These are phyloP conservation scores for Miniopterus natalensis DNA, from an alignment of 2,113 vertebrate genomes.

Conservation along the genomic window DNA sequence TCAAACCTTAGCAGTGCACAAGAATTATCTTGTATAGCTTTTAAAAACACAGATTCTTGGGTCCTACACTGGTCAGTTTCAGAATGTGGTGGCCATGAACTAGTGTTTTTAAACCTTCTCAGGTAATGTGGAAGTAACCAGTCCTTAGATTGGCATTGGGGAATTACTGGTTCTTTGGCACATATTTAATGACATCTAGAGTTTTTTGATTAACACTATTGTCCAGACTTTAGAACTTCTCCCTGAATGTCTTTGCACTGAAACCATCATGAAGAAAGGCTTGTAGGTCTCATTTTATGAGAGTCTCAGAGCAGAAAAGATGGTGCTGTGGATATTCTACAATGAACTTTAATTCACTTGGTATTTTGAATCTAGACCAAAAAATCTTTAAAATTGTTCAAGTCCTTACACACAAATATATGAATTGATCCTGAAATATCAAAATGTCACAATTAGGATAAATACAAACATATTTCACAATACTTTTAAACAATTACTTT, in stretches of 20 bases:
- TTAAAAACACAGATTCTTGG: neutral
- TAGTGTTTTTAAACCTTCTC: neutral
- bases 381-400: slow-evolving; percentile 28
- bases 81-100: neutral
- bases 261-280: neutral
- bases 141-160: neutral
- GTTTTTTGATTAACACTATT: neutral
- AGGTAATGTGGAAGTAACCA: neutral
- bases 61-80: neutral
- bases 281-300: neutral
- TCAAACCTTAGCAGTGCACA: neutral
- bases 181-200: neutral
- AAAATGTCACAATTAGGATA: neutral
- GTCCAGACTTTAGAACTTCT: neutral
- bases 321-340: neutral
- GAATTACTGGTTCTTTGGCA: neutral
- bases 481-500: neutral
- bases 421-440: neutral
- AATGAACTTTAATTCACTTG: neutral
- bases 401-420: neutral
- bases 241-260: neutral
- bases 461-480: neutral
- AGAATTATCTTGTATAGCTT: neutral
- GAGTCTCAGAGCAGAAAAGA: neutral
- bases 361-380: neutral